Conservation (phyloP, 2,888 invertebrate species). For the Resseliella maxima region DNA sequence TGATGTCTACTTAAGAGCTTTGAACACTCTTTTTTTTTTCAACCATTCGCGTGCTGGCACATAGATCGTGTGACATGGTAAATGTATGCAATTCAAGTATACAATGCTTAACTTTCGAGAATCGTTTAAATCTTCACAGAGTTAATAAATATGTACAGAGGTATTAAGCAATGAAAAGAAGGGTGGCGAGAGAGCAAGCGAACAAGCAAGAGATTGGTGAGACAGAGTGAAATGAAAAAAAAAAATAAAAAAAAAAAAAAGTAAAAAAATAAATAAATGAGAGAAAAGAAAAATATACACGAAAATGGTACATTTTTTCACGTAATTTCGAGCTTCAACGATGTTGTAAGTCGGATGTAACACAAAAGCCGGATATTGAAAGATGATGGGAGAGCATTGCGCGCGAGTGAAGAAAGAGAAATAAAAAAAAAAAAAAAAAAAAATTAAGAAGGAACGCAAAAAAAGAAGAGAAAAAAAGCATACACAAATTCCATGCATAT, state of each 20-base stretch:
- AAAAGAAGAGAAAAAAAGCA: not conserved
- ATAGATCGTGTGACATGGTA: not conserved
- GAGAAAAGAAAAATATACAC: not conserved
- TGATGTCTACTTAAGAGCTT: slow-evolving; percentile 45
- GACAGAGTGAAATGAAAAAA: too few species aligned
- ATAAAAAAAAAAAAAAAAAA: not conserved
- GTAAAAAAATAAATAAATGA: not conserved
- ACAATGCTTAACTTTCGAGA: not conserved
- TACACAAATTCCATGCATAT: too few species aligned
- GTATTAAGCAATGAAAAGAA: not conserved
- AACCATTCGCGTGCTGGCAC: not conserved
- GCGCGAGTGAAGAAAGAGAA: not conserved
- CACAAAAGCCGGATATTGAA: slow-evolving; percentile 40
- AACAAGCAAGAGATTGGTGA: too few species aligned
- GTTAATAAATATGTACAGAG: slow-evolving; percentile 39
- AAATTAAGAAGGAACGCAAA: not conserved
- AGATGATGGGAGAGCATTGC: too few species aligned
- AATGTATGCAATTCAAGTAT: slow-evolving; percentile 42
- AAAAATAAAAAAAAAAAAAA: not conserved
- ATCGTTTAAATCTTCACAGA: slow-evolving; percentile 14
- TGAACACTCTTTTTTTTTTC: slow-evolving; percentile 19
- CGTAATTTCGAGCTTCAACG: not conserved
- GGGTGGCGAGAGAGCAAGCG: too few species aligned
- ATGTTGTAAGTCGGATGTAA: slow-evolving; percentile 5
- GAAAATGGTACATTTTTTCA: not conserved